Evolutionary conservation across 2,888 invertebrate genomes (phyloP).

Genomic region (Dryobota labecula): DNA sequence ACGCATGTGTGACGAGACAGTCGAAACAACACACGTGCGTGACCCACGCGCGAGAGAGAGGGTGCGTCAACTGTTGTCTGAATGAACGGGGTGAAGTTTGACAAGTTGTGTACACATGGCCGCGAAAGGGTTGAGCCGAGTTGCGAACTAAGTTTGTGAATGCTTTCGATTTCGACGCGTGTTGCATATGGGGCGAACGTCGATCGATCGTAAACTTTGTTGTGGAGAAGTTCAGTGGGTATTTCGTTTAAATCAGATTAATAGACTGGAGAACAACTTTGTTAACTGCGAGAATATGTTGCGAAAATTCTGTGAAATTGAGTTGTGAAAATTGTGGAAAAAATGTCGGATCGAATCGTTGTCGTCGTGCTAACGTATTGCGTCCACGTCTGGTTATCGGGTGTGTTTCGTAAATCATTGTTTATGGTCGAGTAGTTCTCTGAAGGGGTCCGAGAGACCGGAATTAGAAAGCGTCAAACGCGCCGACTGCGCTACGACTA

Average conservation of each 20-base stretch:
- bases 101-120: slow-evolving; percentile 84
- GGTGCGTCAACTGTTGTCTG: slow-evolving; percentile 80
- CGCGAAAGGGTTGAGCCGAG: slow-evolving; percentile 86
- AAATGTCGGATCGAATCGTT: slow-evolving; percentile 78
- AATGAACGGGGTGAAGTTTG: slow-evolving; percentile 87
- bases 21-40: slow-evolving; percentile 84
- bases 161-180: slow-evolving; percentile 88
- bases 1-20: slow-evolving; percentile 82
- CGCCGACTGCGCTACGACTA: slow-evolving; percentile 82
- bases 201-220: slow-evolving; percentile 83
- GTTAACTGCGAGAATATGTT: slow-evolving; percentile 54
- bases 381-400: slow-evolving; percentile 72
- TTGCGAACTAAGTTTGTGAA: slow-evolving; percentile 81
- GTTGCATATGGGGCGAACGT: slow-evolving; percentile 85
- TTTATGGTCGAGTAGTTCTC: slow-evolving; percentile 87
- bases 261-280: slow-evolving; percentile 57
- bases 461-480: slow-evolving; percentile 89
- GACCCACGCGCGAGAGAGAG: slow-evolving; percentile 80
- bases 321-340: slow-evolving; percentile 79
- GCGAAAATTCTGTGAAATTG: slow-evolving; percentile 65
- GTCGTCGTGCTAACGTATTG: slow-evolving; percentile 75
- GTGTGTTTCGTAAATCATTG: slow-evolving; percentile 88
- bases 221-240: slow-evolving; percentile 73
- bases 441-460: slow-evolving; percentile 83
- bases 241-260: slow-evolving; percentile 74